Evolutionary conservation across 2,888 invertebrate genomes (phyloP), one percentile per base, ranked within the genome.

Genomic region (Entomobrya proxima): DNA sequence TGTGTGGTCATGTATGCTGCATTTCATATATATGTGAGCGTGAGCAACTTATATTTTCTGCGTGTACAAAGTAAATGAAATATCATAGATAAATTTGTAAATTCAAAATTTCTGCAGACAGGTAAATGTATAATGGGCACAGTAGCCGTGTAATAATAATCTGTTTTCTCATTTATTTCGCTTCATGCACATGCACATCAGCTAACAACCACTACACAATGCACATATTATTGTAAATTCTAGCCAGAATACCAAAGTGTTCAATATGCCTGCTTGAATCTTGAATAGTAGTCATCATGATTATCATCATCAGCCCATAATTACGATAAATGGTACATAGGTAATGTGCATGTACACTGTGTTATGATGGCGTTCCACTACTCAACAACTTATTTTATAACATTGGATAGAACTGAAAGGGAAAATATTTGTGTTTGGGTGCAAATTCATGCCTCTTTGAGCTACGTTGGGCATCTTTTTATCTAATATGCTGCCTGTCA

Each of bases 141-240:
- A 30, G 64, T 6, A 64, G n/a, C 32, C 32, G n/a, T 40, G 67
- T 13, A 58, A 30, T 40, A 40, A 24, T 40, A 40, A 40, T 67
- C 35, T 32, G 55, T 11, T 32, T 58, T 61, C 61, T 35, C 61
- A 40, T 67, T 67, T 67, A 24, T 15, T 67, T 37, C 67, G 67
- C 67, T 67, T 67, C 67, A 67, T 67, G 67, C 40, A 37, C 67
- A 67, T 67, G 67, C 40, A 67, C 67, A 37, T 15, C 30, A 58
- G 52, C 9, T n/a, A n/a, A n/a, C n/a, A n/a, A n/a, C 18, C n/a
- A 9, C n/a, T 44, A 18, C 55, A 55, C 7, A 58, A 30, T 15
- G 24, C n/a, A n/a, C n/a, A n/a, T n/a, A n/a, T n/a, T n/a, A n/a
- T n/a, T n/a, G n/a, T n/a, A n/a, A n/a, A n/a, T n/a, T n/a, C n/a